phyloP scores from a whole-genome alignment of 1,140 invertebrate genomes.

The Heliconius hermathena region DNA sequence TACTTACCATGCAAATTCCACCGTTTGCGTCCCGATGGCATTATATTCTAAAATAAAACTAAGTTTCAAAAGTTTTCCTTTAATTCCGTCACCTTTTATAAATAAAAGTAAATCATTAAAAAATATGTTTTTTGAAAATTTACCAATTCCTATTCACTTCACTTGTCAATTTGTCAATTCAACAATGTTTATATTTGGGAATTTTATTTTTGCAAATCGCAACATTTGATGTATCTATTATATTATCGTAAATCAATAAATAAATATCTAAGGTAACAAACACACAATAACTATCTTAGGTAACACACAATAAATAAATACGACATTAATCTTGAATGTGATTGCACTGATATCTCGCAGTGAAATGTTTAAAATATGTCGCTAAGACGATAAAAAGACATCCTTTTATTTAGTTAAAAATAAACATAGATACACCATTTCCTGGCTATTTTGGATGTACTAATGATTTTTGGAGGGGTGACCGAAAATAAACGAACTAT shows the following conservation, averaged over 20 bases:
- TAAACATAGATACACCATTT: slow-evolving; percentile 23
- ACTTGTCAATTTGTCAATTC: slow-evolving; percentile 31
- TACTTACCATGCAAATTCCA: slow-evolving; percentile 84
- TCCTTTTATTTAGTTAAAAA: not conserved
- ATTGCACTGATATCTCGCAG: not conserved
- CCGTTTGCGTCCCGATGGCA: slow-evolving; percentile 80
- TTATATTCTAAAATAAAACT: slow-evolving; percentile 44
- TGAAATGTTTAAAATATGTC: not conserved
- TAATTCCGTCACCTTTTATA: not conserved
- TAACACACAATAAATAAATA: not conserved
- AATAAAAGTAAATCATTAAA: slow-evolving; percentile 6
- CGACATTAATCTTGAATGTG: not conserved
- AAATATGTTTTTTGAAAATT: slow-evolving; percentile 26
- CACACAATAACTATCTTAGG: no score
- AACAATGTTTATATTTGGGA: slow-evolving; percentile 29
- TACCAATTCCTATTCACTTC: slow-evolving; percentile 20
- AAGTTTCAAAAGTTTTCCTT: not conserved
- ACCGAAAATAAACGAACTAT: slow-evolving; percentile 35
- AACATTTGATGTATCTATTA: slow-evolving; percentile 4
- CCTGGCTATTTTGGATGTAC: slow-evolving; percentile 34
- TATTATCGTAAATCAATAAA: not conserved
- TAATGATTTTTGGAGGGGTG: slow-evolving; percentile 37
- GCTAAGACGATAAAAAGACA: not conserved
- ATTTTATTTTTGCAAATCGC: slow-evolving; percentile 20
- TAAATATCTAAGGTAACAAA: not conserved